These are phyloP conservation scores for Scylla paramamosain DNA, from an alignment of 1,140 invertebrate genomes.

Conservation along the genomic window DNA sequence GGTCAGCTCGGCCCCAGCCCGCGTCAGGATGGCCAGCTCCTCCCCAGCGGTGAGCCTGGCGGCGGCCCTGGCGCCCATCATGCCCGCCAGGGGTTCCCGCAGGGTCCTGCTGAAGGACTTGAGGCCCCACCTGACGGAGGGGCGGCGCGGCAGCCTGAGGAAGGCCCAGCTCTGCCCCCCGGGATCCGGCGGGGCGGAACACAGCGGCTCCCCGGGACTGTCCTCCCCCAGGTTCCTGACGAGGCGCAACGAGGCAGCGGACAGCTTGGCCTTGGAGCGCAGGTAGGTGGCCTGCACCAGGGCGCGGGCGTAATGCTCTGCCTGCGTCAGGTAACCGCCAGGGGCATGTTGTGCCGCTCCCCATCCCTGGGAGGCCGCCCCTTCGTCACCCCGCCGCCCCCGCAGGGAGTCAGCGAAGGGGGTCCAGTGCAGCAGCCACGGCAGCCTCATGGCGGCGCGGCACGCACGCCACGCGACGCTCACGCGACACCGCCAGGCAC, in stretches of 20 bases:
- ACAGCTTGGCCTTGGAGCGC: constrained; percentile 67
- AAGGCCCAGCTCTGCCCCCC: neutral
- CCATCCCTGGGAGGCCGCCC: neutral
- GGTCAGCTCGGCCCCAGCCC: neutral
- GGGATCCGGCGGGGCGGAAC: neutral
- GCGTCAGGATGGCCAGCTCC: neutral
- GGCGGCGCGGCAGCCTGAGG: constrained; percentile 27
- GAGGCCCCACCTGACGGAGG: constrained; percentile 40
- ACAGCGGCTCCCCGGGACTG: neutral
- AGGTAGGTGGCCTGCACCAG: constrained; percentile 59
- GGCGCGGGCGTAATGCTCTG: constrained; percentile 63
- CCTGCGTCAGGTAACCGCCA: constrained; percentile 56
- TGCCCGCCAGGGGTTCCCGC: constrained; percentile 40
- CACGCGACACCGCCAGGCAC: neutral
- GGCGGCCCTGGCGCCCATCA: neutral
- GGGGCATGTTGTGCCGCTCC: constrained; percentile 15
- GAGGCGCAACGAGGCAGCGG: constrained; percentile 51
- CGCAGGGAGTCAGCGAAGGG: constrained; percentile 55
- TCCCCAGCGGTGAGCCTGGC: neutral
- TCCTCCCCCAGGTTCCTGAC: constrained; percentile 33
- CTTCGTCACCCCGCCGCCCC: constrained; percentile 8
- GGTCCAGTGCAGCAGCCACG: constrained; percentile 64
- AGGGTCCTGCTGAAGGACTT: constrained; percentile 31
- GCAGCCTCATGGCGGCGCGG: constrained; percentile 52
- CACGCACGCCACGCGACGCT: neutral